These are phyloP conservation scores for Neotoxoptera formosana DNA, from an alignment of 1,140 invertebrate species.

Conservation along the genomic window DNA sequence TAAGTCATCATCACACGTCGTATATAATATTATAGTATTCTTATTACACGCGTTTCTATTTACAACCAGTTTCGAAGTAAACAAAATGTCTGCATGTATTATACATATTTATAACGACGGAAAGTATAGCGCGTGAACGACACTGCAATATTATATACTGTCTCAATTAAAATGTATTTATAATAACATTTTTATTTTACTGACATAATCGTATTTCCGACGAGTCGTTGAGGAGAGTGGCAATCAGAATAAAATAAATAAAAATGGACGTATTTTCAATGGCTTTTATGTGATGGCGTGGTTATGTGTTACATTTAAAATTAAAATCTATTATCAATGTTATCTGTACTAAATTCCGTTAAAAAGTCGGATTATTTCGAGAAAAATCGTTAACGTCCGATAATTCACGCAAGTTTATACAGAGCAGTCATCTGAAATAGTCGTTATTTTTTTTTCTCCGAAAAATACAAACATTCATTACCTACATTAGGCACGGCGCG, in stretches of 20 bases:
- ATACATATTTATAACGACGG: neutral
- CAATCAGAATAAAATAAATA: neutral
- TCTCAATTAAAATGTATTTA: neutral
- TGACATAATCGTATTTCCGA: neutral
- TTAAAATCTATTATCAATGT: neutral
- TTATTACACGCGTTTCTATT: neutral
- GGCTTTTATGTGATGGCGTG: neutral
- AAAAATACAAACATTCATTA: neutral
- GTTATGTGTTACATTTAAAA: neutral
- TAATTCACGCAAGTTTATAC: neutral
- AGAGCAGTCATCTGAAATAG: neutral
- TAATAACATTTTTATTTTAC: neutral
- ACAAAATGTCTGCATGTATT: neutral
- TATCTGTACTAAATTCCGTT: neutral
- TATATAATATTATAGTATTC: neutral
- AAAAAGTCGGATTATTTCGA: neutral
- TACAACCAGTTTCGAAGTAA: neutral
- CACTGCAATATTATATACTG: neutral
- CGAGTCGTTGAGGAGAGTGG: neutral
- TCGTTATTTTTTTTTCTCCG: neutral
- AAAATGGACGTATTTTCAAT: neutral
- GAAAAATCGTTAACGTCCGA: neutral
- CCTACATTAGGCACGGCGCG: neutral
- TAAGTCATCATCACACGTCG: neutral
- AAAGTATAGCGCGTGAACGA: conserved; percentile 20